Evolutionary conservation across 2,113 vertebrate species (phyloP), one percentile per base, ranked within the genome.

Genomic region (Nipponia nippon): DNA sequence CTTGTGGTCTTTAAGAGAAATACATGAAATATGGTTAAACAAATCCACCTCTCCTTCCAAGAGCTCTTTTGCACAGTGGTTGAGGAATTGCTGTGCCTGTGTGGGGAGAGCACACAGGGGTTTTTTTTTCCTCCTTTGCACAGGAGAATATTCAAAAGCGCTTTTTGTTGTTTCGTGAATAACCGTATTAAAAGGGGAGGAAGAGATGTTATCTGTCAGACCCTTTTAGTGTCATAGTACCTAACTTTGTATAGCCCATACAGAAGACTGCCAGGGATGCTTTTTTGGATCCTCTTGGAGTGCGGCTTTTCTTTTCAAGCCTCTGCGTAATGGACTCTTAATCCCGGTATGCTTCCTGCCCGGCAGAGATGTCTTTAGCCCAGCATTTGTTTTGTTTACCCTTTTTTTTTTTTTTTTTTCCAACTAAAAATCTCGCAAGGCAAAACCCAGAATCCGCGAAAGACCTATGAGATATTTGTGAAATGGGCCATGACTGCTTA

Each of bases 141-240:
- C 75, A 5, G 94, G 85, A 89, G 95, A 94, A 94, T 96, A 96
- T 97, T 97, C 94, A 78, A 94, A 94, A 95, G 95, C 95, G 83
- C 94, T 96, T 95, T 95, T 95, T 97, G 94, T 97, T 96, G 89
- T 66, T 94, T 59, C 8, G 32, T 97, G 93, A 96, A 97, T 96
- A 95, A 96, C 91, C 87, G 71, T 96, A 97, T 96, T 95, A 96
- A 95, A 94, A 95, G 94, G 92, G 76, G 95, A 97, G 94, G 94
- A 97, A 97, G 97, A 97, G 96, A 97, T 96, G 94, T 97, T 96
- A 96, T 97, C 96, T 96, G 96, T 97, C 97, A 97, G 97, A 95
- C 70, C 97, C 93, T 97, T 97, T 97, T 97, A 97, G 95, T 96
- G 95, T 97, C 96, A 93, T 96, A 96, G 94, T 95, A 95, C 94